Evolutionary conservation across 2,113 vertebrate genomes (phyloP).

Genomic region (Neoarius graeffei): DNA sequence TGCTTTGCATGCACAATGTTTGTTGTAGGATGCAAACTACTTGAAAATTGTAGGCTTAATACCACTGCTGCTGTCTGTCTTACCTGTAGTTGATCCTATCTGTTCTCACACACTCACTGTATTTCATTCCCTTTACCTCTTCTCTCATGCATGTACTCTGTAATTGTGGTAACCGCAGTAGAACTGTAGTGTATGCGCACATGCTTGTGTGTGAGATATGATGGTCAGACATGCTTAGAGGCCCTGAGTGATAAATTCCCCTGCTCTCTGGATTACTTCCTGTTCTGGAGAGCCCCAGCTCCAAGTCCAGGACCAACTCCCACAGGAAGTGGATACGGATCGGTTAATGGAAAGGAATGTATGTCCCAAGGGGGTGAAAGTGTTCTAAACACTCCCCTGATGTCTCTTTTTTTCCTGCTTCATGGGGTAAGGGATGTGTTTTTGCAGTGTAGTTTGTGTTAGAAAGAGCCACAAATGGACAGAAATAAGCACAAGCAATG

Average conservation of each 20-base stretch:
- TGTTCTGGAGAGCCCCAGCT: conserved; percentile 54
- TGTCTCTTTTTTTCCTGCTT: conserved; percentile 33
- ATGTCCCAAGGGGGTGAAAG: conserved; percentile 38
- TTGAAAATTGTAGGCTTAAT: not conserved
- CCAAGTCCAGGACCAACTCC: conserved; percentile 44
- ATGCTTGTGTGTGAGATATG: conserved; percentile 37
- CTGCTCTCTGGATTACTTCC: conserved; percentile 57
- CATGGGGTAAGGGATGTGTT: conserved; percentile 43
- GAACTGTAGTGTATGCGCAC: not conserved
- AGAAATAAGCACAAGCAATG: conserved; percentile 43
- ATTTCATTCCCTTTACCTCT: conserved; percentile 21
- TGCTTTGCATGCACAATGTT: conserved; percentile 47
- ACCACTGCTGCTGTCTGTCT: not conserved
- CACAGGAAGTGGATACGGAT: conserved; percentile 56
- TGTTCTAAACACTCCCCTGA: conserved; percentile 52
- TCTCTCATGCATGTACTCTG: conserved; percentile 2
- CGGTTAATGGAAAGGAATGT: conserved; percentile 57
- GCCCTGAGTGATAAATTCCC: conserved; percentile 54
- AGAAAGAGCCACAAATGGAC: conserved; percentile 39
- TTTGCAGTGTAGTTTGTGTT: conserved; percentile 50
- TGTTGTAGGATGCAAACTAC: conserved; percentile 75
- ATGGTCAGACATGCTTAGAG: conserved; percentile 41
- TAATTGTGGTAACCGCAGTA: conserved; percentile 25
- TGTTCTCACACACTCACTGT: not conserved
- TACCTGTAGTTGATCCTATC: not conserved